Conservation (phyloP, 2,113 vertebrate species). For the Etheostoma cragini region DNA sequence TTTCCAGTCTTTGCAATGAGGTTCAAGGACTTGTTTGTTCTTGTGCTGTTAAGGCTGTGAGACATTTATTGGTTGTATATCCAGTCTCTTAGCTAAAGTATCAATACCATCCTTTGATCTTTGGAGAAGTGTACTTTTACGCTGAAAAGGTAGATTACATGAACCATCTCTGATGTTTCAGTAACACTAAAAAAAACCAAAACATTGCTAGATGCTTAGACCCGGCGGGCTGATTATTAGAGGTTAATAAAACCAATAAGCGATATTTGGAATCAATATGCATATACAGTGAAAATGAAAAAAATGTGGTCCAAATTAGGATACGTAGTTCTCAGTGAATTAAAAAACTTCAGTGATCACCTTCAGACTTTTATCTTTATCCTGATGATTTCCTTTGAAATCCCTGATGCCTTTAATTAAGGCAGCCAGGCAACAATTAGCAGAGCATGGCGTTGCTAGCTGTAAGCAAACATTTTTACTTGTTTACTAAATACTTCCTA, state of each 20-base stretch:
- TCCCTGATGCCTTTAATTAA: neutral
- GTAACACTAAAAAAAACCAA: neutral
- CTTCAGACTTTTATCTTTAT: neutral
- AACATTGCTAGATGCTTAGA: no score
- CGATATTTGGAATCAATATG: no score
- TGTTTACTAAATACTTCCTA: no score
- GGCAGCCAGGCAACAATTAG: neutral
- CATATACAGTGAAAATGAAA: no score
- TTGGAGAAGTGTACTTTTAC: neutral
- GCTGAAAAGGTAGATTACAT: neutral
- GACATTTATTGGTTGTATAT: constrained; percentile 20
- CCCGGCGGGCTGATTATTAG: no score
- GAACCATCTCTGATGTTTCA: neutral
- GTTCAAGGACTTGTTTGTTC: constrained; percentile 25
- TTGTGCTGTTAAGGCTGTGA: constrained; percentile 17
- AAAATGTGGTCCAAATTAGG: no score
- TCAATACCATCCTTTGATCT: constrained; percentile 2
- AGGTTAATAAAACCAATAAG: no score
- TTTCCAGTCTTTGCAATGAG: constrained; percentile 19
- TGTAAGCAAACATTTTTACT: neutral
- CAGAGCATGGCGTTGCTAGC: neutral
- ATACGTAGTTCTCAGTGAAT: no score
- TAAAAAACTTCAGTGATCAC: neutral
- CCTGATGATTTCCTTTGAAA: neutral
- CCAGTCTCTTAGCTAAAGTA: neutral